A percentile compares a stretch with the other conserved stretches of the same genome.
Evolutionary conservation across 2,113 vertebrate genomes (phyloP).

Genomic region (Sapayoa aenigma): DNA sequence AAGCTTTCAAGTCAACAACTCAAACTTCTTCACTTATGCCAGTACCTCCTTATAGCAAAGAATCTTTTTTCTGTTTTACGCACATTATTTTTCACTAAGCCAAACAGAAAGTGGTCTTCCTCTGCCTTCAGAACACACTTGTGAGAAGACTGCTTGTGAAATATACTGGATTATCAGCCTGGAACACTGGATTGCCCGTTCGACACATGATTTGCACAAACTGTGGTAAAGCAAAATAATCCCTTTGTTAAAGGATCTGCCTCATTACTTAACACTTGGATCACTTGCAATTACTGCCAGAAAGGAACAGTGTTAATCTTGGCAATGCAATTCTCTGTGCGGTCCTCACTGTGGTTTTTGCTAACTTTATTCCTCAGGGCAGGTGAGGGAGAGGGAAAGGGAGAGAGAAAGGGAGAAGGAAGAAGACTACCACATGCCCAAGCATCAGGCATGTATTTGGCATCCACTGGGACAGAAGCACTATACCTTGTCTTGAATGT

Average conservation of each 20-base stretch:
- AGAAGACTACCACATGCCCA: neutral
- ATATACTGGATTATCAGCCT: neutral
- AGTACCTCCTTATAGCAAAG: neutral
- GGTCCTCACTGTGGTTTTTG: neutral
- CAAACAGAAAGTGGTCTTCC: neutral
- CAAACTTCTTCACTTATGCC: neutral
- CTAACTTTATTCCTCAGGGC: neutral
- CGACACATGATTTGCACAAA: neutral
- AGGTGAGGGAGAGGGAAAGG: neutral
- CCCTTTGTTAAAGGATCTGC: neutral
- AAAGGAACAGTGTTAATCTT: neutral
- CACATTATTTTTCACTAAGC: neutral
- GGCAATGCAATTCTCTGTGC: neutral
- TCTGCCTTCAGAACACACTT: neutral
- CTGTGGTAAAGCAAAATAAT: neutral
- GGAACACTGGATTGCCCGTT: neutral
- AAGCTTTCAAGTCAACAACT: neutral
- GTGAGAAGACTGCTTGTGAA: neutral
- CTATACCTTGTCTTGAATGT: constrained; percentile 92
- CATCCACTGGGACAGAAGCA: neutral
- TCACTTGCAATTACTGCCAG: neutral
- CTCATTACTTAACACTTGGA: neutral
- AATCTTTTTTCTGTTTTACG: neutral
- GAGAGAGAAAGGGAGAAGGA: neutral
- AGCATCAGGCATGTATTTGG: neutral